A percentile compares a stretch with the other conserved stretches of the same genome.
Evolutionary conservation across 2,888 invertebrate genomes (phyloP).

Genomic region (Caenorhabditis sp.): DNA sequence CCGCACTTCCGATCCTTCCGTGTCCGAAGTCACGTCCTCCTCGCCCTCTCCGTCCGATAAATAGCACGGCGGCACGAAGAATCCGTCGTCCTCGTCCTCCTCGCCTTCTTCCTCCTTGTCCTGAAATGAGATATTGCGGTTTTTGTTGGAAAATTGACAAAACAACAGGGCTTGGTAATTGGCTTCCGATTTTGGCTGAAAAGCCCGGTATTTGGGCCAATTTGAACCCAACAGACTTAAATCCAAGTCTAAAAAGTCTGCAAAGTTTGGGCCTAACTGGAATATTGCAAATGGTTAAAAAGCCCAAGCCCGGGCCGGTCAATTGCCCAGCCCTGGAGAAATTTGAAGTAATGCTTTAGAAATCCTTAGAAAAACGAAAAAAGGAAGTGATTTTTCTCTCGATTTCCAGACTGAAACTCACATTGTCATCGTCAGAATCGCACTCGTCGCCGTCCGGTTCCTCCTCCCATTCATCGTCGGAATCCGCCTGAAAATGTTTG

Average conservation of each 20-base stretch:
- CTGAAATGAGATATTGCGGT: constrained; percentile 4
- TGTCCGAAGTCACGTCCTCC: constrained; percentile 15
- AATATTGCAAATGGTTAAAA: too few relatives aligned
- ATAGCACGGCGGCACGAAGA: constrained; percentile 77
- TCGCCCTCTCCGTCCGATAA: constrained; percentile 77
- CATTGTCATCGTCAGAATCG: constrained; percentile 72
- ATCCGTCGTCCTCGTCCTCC: constrained; percentile 67
- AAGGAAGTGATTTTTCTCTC: background rate
- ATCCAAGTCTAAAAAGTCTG: too few relatives aligned
- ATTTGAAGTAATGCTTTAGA: too few relatives aligned
- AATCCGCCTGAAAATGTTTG: constrained; percentile 70
- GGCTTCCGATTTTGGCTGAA: too few relatives aligned
- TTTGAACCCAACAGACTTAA: too few relatives aligned
- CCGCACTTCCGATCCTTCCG: too few relatives aligned
- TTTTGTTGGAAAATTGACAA: background rate
- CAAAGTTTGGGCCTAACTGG: too few relatives aligned
- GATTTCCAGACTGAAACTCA: too few relatives aligned
- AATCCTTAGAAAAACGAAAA: too few relatives aligned
- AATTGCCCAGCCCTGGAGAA: too few relatives aligned
- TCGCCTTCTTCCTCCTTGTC: constrained; percentile 65
- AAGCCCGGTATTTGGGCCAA: too few relatives aligned
- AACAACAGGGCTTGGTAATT: background rate
- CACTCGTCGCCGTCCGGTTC: constrained; percentile 78
- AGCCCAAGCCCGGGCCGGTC: too few relatives aligned
- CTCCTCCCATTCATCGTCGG: constrained; percentile 78